Evolutionary conservation across 30 jellyfish, hydroid and myxozoan genomes (phyloP), one percentile per base, ranked within the genome.

Genomic region (Cassiopea xamachana): DNA sequence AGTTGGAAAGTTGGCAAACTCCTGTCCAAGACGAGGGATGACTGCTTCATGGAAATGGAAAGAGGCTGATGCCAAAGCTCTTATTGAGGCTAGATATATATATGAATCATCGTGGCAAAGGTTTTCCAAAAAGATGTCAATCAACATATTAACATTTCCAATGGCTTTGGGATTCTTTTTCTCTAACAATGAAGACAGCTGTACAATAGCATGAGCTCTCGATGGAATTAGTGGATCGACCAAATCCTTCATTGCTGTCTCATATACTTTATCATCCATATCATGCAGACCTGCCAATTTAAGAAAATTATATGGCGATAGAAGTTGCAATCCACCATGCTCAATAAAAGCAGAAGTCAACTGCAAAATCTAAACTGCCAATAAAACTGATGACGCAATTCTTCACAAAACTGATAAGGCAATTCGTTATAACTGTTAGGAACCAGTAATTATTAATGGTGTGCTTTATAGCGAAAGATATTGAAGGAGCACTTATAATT

Each of bases 171-270:
- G 77, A 82, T 94, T 87, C 12, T 79, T 69, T 1, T 70, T n/a
- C 86, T 79, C 84, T 51, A 94, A 60, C 13, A 94, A 82, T 43
- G 79, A 72, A 46, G 96, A 19, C 64, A 94, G 87, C 39, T 80
- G 98, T 7, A 90, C 60, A 18, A 94, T 87, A 48, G 95, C 97
- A 84, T 94, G 98, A 46, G 98, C 98, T 87, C 98, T 78, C 9
- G 96, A 84, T 75, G 98, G 97, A 1, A 94, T 17, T 18, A 94
- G 93, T 15, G 98, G 97, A 77, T 88, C 97, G 13, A 75, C 19
- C 61, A 88, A 59, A 47, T 94, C 97, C 4, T 75, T 81, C 97
- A 94, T 70, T 0, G 98, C 98, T 43, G 49, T 55, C 62, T 87
- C 89, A 48, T 74, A 93, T 7, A 86, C 90, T 6, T 45, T 85